These are phyloP conservation scores for Ceriagrion tenellum DNA, from an alignment of 2,888 invertebrate species.

Conservation along the genomic window DNA sequence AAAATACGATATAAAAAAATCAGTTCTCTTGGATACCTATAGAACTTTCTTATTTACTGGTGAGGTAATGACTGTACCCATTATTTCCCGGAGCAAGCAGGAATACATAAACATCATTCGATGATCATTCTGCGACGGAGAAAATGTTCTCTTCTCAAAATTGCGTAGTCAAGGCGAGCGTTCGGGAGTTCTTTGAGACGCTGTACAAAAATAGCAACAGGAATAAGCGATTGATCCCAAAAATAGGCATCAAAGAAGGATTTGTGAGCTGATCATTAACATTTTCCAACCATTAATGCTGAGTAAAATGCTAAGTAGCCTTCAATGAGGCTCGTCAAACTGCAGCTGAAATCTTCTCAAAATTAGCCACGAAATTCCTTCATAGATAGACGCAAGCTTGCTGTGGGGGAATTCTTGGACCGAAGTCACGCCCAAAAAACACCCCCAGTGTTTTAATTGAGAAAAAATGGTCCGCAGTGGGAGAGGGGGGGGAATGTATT, in stretches of 20 bases:
- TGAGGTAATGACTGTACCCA: neutral
- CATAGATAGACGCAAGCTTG: neutral
- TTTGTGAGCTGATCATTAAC: neutral
- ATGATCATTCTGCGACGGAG: neutral
- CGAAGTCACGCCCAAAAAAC: neutral
- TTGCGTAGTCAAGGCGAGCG: neutral
- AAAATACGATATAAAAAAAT: no score
- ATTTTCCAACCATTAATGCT: neutral
- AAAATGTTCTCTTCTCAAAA: neutral
- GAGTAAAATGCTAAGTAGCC: neutral
- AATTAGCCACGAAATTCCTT: neutral
- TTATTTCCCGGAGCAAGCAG: neutral
- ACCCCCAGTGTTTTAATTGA: neutral
- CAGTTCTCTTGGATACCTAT: no score
- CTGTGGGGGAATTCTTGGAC: neutral
- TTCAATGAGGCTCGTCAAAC: neutral
- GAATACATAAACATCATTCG: neutral
- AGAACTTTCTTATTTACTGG: no score
- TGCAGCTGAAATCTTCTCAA: neutral
- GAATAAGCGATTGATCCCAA: neutral
- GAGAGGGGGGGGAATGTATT: neutral
- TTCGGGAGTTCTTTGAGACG: neutral
- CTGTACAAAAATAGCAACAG: neutral
- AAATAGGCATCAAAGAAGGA: conserved; percentile 23
- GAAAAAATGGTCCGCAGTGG: neutral